These are phyloP conservation scores for Thecophora atra DNA, from an alignment of 2,888 invertebrate genomes.

Conservation along the genomic window DNA sequence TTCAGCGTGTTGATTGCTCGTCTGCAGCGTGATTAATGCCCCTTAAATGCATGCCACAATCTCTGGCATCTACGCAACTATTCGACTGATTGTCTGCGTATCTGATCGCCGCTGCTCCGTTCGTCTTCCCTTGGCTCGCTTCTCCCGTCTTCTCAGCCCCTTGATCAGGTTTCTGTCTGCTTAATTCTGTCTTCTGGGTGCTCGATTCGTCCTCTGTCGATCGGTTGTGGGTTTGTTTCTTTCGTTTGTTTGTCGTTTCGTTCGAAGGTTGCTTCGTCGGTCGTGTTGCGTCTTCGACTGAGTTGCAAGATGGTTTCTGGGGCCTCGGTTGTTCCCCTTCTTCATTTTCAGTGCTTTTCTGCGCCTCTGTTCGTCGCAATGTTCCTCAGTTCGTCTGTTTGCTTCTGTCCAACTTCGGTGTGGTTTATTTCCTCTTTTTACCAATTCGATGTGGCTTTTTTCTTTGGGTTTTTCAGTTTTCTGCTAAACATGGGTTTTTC, in stretches of 20 bases:
- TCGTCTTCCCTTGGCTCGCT: not conserved
- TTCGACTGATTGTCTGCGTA: not conserved
- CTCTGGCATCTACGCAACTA: not conserved
- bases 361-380: too few relatives aligned
- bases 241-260: not conserved
- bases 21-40: slow-evolving; percentile 30
- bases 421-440: too few relatives aligned
- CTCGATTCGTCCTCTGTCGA: not conserved
- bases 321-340: too few relatives aligned
- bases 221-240: not conserved
- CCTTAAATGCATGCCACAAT: slow-evolving; percentile 3
- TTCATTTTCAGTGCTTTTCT: too few relatives aligned
- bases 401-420: too few relatives aligned
- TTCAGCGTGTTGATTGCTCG: slow-evolving; percentile 32
- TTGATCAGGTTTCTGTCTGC: not conserved
- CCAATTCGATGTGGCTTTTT: too few relatives aligned
- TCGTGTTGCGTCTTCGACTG: too few relatives aligned
- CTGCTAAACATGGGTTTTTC: not conserved
- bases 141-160: not conserved
- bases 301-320: too few relatives aligned
- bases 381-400: too few relatives aligned
- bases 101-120: not conserved
- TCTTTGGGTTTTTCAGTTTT: too few relatives aligned
- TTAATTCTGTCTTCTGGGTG: not conserved
- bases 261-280: too few relatives aligned